phyloP scores from a whole-genome alignment of 2,888 invertebrate species.

The Andrena flavipes region DNA sequence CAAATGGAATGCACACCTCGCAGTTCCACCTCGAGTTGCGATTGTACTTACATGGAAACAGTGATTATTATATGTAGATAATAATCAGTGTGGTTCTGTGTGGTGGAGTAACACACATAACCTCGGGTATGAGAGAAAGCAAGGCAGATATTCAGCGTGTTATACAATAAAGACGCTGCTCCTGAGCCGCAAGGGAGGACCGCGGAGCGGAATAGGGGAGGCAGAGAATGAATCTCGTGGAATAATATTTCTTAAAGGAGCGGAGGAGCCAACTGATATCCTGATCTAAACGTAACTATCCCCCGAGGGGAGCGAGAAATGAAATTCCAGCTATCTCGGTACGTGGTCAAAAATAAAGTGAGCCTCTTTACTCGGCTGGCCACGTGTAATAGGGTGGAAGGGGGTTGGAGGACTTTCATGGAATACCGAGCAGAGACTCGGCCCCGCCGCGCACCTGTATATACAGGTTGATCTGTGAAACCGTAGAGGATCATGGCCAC shows the following conservation, averaged over 20 bases:
- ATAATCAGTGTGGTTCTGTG: too few relatives aligned
- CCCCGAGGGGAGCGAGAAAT: conserved; percentile 68
- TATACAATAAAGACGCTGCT: conserved; percentile 19
- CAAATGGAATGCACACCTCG: too few relatives aligned
- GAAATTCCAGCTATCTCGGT: conserved; percentile 74
- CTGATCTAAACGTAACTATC: conserved; percentile 73
- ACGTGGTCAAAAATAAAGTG: conserved; percentile 75
- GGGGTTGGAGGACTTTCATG: conserved; percentile 59
- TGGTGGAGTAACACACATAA: too few relatives aligned
- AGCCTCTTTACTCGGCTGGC: conserved; percentile 66
- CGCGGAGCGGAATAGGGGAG: conserved; percentile 13
- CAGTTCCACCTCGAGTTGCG: too few relatives aligned
- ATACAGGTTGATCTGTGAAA: conserved; percentile 45
- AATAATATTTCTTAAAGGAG: conserved; percentile 66
- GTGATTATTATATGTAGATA: too few relatives aligned
- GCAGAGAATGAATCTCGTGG: conserved; percentile 61
- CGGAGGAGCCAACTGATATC: conserved; percentile 54
- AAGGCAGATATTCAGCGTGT: background rate
- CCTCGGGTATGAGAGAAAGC: background rate
- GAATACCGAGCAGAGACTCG: conserved; percentile 66
- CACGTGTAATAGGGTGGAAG: conserved; percentile 67
- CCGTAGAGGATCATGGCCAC: background rate
- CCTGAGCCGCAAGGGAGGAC: conserved; percentile 10
- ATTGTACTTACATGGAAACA: too few relatives aligned
- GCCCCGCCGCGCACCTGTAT: conserved; percentile 21